Base-by-base conservation (phyloP, 2,888 invertebrate species). In the Frankliniella fusca region DNA sequence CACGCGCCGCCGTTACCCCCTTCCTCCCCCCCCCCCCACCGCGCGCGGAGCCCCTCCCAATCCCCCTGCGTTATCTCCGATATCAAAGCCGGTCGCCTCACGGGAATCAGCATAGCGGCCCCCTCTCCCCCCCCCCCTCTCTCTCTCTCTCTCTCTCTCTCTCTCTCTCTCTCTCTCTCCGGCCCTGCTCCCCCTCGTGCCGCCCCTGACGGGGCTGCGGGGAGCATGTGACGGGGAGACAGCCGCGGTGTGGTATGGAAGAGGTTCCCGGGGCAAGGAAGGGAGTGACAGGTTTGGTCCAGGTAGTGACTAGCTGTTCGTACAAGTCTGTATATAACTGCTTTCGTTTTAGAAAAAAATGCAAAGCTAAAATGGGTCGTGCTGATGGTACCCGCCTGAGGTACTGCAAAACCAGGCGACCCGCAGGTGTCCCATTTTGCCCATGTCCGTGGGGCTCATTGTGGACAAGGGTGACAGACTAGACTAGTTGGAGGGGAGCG, bases 41-140 rank as follows among this genome's bases (percentile, higher is more conserved):
- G 18, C 61, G 61, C 61, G 61, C 61, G 61, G n/a, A 61, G 18
- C 61, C 61, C 61, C 7, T 7, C 70, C 70, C 70, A 76, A 76
- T 76, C 70, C 70, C 70, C 70, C 27, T 27, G 70, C 27, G 70
- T 23, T 76, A 76, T 76, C 27, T 76, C 70, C 70, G 70, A 76
- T 76, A 76, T 76, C 70, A 76, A 76, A 76, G 70, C 70, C 70
- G 27, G 27, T 76, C 70, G 70, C 70, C 70, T 70, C 70, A n/a
- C 27, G 70, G 70, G 70, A 76, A 76, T 76, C 70, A 76, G 70
- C 70, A 76, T 76, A 27, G 70, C 70, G 70, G 23, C 23, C 70
- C 23, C 23, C 70, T 70, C 23, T 70, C 70, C n/a, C 23, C 23
- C 7, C 54, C 54, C 23, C n/a, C 23, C 65, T n/a, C n/a, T n/a